A percentile compares a stretch with the other conserved stretches of the same genome.
Conservation (phyloP, 2,113 vertebrate species). For the Copsychus sechellarum region DNA sequence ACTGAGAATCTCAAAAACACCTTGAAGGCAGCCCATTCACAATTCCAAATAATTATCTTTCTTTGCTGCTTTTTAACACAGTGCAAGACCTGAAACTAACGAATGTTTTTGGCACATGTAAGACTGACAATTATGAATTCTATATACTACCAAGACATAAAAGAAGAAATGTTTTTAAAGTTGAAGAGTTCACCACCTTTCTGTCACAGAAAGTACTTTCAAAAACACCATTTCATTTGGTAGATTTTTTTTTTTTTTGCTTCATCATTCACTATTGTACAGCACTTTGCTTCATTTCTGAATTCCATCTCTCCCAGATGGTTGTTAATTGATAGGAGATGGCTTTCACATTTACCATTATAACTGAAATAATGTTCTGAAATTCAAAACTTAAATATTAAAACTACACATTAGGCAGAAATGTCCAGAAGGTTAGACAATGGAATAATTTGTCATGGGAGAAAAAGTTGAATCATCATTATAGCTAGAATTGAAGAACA, state of each 20-base stretch:
- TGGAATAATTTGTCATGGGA: conserved; percentile 51
- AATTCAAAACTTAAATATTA: conserved; percentile 68
- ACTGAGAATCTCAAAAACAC: background rate
- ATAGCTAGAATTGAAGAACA: background rate
- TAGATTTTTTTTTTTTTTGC: accelerated
- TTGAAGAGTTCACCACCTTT: background rate
- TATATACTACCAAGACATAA: background rate
- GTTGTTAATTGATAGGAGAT: conserved; percentile 57
- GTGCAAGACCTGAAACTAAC: background rate
- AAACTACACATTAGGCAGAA: conserved; percentile 57
- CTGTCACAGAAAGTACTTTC: background rate
- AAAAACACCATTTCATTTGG: background rate
- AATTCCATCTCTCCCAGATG: conserved; percentile 27
- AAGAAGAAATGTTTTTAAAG: background rate
- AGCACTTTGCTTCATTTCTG: conserved; percentile 2
- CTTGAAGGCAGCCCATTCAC: background rate
- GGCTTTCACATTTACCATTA: conserved; percentile 43
- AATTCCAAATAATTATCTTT: background rate
- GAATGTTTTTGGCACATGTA: background rate
- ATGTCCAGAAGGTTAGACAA: conserved; percentile 54
- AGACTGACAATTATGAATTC: background rate
- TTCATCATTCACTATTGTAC: conserved; percentile 5
- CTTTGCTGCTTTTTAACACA: background rate
- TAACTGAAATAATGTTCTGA: conserved; percentile 44
- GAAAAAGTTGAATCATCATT: conserved; percentile 32